Conservation (phyloP, 2,888 invertebrate genomes). For the Hirudinaria manillensis region DNA sequence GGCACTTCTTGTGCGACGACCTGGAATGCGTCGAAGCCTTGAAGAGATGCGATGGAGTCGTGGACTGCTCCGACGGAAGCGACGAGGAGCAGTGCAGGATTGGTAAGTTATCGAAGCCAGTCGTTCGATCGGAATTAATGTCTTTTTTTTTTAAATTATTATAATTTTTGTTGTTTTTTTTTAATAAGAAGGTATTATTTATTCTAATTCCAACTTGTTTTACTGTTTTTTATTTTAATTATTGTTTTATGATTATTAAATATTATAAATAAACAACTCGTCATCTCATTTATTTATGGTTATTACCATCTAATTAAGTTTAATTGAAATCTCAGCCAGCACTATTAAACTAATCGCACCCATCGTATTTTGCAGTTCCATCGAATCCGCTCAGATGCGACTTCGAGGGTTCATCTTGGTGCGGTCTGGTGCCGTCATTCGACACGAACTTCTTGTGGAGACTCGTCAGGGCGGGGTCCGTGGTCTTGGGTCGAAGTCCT, state of each 20-base stretch:
- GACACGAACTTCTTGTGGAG: conserved; percentile 8
- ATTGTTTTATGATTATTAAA: too few relatives aligned
- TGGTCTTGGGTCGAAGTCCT: background rate
- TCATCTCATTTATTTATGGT: too few relatives aligned
- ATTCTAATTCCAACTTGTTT: too few relatives aligned
- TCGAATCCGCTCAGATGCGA: background rate
- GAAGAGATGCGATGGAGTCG: background rate
- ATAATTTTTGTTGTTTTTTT: too few relatives aligned
- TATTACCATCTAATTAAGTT: too few relatives aligned
- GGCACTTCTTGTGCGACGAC: conserved; percentile 1
- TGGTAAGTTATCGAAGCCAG: background rate
- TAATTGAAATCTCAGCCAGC: too few relatives aligned
- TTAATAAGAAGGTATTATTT: too few relatives aligned
- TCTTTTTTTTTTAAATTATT: too few relatives aligned
- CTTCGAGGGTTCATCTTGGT: background rate
- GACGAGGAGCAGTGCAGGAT: background rate
- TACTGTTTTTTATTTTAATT: too few relatives aligned
- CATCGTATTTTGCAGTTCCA: background rate
- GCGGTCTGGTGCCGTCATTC: background rate
- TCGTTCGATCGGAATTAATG: too few relatives aligned
- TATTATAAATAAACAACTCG: too few relatives aligned
- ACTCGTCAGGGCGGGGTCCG: background rate
- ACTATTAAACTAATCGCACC: too few relatives aligned
- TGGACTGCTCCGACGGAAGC: conserved; percentile 1
- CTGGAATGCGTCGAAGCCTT: background rate